Conservation (phyloP, 2,888 invertebrate genomes). For the Metacarcinus magister region DNA sequence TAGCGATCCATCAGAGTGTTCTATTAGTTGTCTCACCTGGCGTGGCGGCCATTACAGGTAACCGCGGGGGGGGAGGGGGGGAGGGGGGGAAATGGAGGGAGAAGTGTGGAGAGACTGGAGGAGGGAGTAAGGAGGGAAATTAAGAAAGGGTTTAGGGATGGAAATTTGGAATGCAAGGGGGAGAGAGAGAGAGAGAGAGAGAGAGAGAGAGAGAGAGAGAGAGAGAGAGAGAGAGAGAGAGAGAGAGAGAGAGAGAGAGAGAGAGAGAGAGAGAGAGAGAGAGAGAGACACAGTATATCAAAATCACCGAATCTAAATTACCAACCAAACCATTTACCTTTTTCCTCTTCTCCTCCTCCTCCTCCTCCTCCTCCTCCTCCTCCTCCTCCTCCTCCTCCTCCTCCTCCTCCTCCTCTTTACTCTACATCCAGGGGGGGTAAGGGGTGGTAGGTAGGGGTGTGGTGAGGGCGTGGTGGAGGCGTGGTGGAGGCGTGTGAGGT, state of each 20-base stretch:
- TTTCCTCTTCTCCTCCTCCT: background rate
- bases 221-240: too few relatives aligned
- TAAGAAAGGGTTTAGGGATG: background rate
- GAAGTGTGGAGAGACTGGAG: background rate
- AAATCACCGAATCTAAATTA: too few relatives aligned
- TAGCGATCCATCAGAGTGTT: constrained; percentile 64
- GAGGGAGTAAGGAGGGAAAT: background rate
- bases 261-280: too few relatives aligned
- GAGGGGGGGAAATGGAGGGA: background rate
- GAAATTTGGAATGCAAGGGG: background rate
- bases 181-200: background rate
- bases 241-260: too few relatives aligned
- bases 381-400: background rate
- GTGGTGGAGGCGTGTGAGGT: background rate
- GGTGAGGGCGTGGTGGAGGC: background rate
- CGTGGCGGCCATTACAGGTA: constrained; percentile 53
- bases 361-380: constrained; percentile 28
- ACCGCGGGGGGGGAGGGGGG: constrained; percentile 13
- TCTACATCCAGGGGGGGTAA: background rate
- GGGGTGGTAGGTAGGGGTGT: background rate
- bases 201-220: background rate
- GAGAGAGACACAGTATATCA: too few relatives aligned
- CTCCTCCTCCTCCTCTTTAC: background rate
- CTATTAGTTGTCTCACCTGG: constrained; percentile 64
- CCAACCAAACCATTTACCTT: background rate